These are phyloP conservation scores for Antrozous pallidus DNA, from an alignment of 2,797 vertebrate species.

Conservation along the genomic window DNA sequence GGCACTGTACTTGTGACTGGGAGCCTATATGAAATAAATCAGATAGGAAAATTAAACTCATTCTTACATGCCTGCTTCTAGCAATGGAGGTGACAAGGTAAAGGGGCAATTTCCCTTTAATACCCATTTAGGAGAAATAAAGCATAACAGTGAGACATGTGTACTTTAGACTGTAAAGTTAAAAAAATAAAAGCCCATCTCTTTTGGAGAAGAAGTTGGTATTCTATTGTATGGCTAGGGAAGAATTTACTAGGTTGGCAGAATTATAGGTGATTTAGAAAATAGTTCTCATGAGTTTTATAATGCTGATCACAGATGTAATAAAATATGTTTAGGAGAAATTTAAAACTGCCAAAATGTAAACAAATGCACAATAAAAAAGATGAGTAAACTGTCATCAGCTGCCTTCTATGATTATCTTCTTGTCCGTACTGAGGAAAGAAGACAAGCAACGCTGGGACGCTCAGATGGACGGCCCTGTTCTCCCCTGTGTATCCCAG, in stretches of 20 bases:
- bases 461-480: background rate
- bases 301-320: background rate
- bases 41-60: slow-evolving; percentile 25
- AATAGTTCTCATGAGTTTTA: background rate
- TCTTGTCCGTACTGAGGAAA: background rate
- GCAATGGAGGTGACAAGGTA: background rate
- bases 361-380: background rate
- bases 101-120: background rate
- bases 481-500: accelerated
- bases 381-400: background rate
- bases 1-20: slow-evolving; percentile 96
- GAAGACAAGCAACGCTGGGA: background rate
- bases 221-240: background rate
- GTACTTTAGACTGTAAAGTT: background rate
- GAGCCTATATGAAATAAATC: slow-evolving; percentile 86
- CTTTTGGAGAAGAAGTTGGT: background rate
- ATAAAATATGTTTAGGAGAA: background rate
- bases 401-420: background rate
- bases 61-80: background rate
- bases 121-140: background rate
- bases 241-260: background rate
- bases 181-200: background rate
- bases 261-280: background rate
- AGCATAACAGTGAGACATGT: background rate
- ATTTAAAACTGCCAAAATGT: background rate